Evolutionary conservation across 2,888 invertebrate species (phyloP).

Genomic region (Drosophila austrosaltans): DNA sequence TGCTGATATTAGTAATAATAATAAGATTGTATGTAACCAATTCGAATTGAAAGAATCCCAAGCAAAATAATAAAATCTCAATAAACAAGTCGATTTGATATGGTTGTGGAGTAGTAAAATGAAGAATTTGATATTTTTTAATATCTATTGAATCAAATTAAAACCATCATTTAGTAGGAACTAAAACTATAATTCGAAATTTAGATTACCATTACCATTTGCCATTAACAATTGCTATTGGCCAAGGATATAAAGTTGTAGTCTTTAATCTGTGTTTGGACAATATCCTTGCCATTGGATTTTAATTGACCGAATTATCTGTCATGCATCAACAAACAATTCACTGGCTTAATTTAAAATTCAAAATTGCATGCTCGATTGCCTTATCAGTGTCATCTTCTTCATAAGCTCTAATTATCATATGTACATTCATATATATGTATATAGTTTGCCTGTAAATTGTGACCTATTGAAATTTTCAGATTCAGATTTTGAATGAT

Average conservation of each 20-base stretch:
- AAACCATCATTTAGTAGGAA: too few species aligned
- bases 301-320: not conserved
- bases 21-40: not conserved
- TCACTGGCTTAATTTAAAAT: not conserved
- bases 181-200: too few species aligned
- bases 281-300: not conserved
- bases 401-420: not conserved
- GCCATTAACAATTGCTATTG: too few species aligned
- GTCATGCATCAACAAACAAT: not conserved
- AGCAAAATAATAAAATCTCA: not conserved
- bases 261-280: too few species aligned
- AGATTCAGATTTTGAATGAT: conserved; percentile 15
- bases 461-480: conserved; percentile 42
- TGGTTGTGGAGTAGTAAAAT: not conserved
- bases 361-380: conserved; percentile 12
- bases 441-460: conserved; percentile 9
- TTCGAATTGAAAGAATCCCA: conserved; percentile 1
- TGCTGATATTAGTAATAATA: not conserved
- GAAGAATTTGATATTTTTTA: not conserved
- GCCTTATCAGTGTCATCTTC: conserved; percentile 29
- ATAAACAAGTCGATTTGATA: not conserved
- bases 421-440: not conserved
- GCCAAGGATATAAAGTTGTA: too few species aligned
- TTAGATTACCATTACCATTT: too few species aligned
- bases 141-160: too few species aligned